These are phyloP conservation scores for Scartelaos histophorus DNA, from an alignment of 2,113 vertebrate species.

Conservation along the genomic window DNA sequence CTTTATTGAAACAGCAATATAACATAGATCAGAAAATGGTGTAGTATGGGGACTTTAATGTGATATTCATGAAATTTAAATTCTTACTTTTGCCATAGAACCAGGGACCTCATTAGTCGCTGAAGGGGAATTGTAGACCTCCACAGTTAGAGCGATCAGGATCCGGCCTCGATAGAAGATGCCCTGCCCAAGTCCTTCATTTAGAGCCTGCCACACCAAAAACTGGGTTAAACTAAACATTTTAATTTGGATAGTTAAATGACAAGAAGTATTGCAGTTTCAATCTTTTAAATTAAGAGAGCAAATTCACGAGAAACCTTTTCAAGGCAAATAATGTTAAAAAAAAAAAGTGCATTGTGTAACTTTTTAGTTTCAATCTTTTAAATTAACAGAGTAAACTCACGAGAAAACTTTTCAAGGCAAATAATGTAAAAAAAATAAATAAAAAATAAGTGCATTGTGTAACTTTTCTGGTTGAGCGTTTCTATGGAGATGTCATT, in stretches of 20 bases:
- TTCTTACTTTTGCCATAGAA: slow-evolving; percentile 43
- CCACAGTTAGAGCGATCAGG: slow-evolving; percentile 81
- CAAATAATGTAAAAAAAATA: background rate
- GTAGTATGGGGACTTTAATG: too few relatives aligned
- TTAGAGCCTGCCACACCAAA: slow-evolving; percentile 74
- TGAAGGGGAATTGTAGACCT: slow-evolving; percentile 80
- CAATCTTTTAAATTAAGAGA: background rate
- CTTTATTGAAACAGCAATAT: too few relatives aligned
- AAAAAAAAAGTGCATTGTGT: too few relatives aligned
- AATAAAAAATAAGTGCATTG: too few relatives aligned
- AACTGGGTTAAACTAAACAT: background rate
- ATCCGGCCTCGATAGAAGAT: slow-evolving; percentile 88
- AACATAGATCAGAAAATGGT: too few relatives aligned
- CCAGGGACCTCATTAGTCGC: slow-evolving; percentile 52
- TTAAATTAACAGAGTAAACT: background rate
- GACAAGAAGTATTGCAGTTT: background rate
- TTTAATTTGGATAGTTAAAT: too few relatives aligned
- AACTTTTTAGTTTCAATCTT: background rate
- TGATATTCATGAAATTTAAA: too few relatives aligned
- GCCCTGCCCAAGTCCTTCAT: slow-evolving; percentile 86
- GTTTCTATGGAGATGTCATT: too few relatives aligned
- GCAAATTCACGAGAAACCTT: background rate
- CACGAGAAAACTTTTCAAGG: background rate
- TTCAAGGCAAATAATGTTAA: background rate
- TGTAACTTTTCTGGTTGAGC: too few relatives aligned